A percentile compares a stretch with the other conserved stretches of the same genome.
These are phyloP conservation scores for Hydrotaea diabolus DNA, from an alignment of 2,888 invertebrate genomes.

Conservation along the genomic window DNA sequence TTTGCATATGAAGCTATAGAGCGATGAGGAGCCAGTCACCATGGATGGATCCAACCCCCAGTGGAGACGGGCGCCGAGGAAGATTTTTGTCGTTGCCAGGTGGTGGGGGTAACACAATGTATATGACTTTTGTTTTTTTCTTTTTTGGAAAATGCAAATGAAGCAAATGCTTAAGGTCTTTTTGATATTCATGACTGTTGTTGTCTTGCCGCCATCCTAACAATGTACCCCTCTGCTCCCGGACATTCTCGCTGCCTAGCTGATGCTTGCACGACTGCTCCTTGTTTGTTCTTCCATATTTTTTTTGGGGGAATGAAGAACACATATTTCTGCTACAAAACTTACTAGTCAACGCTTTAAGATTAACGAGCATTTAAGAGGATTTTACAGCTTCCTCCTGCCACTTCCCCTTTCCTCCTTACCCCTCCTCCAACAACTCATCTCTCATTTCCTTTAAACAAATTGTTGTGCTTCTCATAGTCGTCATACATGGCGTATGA, in stretches of 20 bases:
- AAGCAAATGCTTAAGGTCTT: conserved; percentile 59
- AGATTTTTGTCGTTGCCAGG: not conserved
- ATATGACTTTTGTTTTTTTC: conserved; percentile 65
- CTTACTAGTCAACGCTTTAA: conserved; percentile 62
- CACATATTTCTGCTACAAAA: conserved; percentile 33
- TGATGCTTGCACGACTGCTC: not conserved
- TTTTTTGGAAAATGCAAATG: conserved; percentile 67
- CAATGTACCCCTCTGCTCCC: not conserved
- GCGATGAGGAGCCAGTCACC: not conserved
- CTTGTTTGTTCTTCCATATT: not conserved
- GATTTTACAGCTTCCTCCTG: conserved; percentile 19
- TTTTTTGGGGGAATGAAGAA: not conserved
- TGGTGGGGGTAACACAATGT: not conserved
- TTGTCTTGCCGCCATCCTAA: not conserved
- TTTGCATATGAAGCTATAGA: not conserved
- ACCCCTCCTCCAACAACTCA: no score
- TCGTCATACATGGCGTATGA: conserved; percentile 59
- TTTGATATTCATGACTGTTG: conserved; percentile 61
- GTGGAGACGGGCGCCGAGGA: not conserved
- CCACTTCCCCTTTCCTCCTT: not conserved
- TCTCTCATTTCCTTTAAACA: conserved; percentile 14
- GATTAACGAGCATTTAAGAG: conserved; percentile 66
- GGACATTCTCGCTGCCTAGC: not conserved
- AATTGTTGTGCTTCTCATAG: conserved; percentile 6
- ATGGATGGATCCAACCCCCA: not conserved